phyloP scores from a whole-genome alignment of 2,888 invertebrate genomes.

The Glyphotaelius pellucidus region DNA sequence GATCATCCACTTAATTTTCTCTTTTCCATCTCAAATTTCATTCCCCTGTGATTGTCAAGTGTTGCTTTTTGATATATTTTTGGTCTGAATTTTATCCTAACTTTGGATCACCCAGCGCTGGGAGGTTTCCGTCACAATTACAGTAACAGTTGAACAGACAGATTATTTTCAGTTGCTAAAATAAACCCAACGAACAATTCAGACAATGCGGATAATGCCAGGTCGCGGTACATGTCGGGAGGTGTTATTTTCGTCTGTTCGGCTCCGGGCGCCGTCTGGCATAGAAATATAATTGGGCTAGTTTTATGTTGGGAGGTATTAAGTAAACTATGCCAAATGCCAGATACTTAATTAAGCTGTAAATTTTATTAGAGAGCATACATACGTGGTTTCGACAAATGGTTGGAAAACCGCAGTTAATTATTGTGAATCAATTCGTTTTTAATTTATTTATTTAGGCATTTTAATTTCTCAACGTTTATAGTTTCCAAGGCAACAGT shows the following conservation, averaged over 20 bases:
- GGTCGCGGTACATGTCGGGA: background rate
- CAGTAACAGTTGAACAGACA: background rate
- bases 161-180: constrained; percentile 21
- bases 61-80: background rate
- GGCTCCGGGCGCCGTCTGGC: constrained; percentile 20
- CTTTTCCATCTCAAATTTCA: no score
- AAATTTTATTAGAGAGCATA: background rate
- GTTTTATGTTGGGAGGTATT: background rate
- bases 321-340: background rate
- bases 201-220: constrained; percentile 15
- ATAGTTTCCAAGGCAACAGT: no score
- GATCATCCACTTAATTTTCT: no score
- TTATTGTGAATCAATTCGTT: background rate
- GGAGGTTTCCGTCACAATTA: background rate
- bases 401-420: background rate
- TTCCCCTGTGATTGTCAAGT: background rate
- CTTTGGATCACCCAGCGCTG: background rate
- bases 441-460: no score
- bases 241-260: constrained; percentile 23
- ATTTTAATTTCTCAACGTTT: background rate
- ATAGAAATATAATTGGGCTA: background rate
- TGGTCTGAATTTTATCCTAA: background rate
- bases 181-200: constrained; percentile 13
- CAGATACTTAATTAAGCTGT: background rate
- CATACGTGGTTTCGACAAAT: background rate